Evolutionary conservation across 2,888 invertebrate genomes (phyloP).

Genomic region (Acanthoscelides obtectus): DNA sequence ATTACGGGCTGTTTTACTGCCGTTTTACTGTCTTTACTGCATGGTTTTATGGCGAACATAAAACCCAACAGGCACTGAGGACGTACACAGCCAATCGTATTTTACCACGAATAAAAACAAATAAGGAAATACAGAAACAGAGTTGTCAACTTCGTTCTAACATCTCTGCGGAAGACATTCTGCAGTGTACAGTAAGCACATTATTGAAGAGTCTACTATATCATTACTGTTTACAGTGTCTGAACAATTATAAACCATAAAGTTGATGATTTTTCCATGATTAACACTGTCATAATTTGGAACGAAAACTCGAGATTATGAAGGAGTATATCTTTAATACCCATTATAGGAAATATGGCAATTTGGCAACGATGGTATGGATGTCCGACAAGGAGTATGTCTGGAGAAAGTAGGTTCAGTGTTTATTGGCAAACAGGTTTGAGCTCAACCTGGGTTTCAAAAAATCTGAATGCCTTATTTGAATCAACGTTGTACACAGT

Average conservation of each 20-base stretch:
- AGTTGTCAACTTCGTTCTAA: not conserved
- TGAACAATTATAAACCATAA: too few relatives aligned
- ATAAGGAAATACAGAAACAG: not conserved
- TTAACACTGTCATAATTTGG: too few relatives aligned
- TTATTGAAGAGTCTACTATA: too few relatives aligned
- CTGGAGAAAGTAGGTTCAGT: not conserved
- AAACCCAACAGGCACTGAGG: not conserved
- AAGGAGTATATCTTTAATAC: too few relatives aligned
- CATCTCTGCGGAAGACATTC: not conserved
- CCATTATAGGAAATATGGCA: too few relatives aligned
- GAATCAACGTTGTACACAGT: too few relatives aligned
- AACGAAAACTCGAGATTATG: too few relatives aligned
- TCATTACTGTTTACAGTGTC: too few relatives aligned
- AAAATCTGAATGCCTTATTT: too few relatives aligned
- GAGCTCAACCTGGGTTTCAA: not conserved
- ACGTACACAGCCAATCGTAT: not conserved
- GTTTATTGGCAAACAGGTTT: not conserved
- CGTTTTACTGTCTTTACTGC: not conserved
- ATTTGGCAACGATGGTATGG: not conserved
- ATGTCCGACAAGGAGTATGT: not conserved
- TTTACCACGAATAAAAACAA: not conserved
- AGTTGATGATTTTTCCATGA: too few relatives aligned
- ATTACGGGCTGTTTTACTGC: not conserved
- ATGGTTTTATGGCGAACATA: not conserved
- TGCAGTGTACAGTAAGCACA: too few relatives aligned